Base-by-base conservation (phyloP, 2,888 invertebrate species). In the Hemithea aestivaria region DNA sequence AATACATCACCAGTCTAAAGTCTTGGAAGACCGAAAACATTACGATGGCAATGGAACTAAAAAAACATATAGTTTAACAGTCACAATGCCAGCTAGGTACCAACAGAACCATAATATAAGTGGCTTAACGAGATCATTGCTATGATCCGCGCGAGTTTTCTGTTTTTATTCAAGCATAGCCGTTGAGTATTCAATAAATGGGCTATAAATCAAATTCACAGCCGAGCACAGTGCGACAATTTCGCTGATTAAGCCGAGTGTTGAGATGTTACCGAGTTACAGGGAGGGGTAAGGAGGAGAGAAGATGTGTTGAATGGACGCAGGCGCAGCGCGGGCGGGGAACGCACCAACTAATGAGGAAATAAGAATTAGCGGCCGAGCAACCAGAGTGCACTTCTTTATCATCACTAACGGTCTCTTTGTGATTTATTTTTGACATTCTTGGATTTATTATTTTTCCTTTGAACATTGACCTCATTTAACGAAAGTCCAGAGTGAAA, bases 321-420 rank as follows among this genome's bases (percentile, higher is more conserved):
- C 67, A 66, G 58, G 20, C 36, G 42, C 43, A 22, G 39, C 46
- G 43, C 48, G 48, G 59, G 60, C 75, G 71, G 73, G 70, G 73
- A 70, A 65, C 69, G 56, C 56, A 40, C 56, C 53, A 62, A 53
- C 67, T 85, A 85, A 87, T 87, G 85, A 87, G 85, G 85, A 87
- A 84, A 84, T 81, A 85, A 66, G 80, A 85, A 87, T 87, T 87
- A 87, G 79, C 81, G 69, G 73, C 67, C 74, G 73, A 71, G 75
- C 73, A 69, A 71, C 68, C 65, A 58, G 62, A 73, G 57, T 79
- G 79, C 80, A 80, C 62, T 77, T 73, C 77, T 79, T 75, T 69
- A 73, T 70, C 59, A 60, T 62, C 65, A 62, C 59, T 51, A 50
- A 57, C 52, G 33, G 51, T 51, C 46, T 56, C 54, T 58, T 49